Evolutionary conservation across 1,140 invertebrate species (phyloP).

Genomic region (Prorops nasuta): DNA sequence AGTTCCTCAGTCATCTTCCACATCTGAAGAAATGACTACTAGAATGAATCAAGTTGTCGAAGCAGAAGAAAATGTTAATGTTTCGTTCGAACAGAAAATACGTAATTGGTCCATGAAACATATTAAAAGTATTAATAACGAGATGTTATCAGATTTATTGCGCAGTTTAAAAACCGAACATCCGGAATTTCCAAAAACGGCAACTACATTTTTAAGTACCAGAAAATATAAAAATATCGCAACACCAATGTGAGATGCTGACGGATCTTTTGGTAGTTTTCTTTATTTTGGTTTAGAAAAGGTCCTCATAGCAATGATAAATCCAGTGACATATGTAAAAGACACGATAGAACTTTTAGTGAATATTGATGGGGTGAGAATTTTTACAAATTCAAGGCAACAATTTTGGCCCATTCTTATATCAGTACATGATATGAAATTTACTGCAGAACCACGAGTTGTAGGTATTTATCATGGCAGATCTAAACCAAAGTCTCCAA

Average conservation of each 20-base stretch:
- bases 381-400: conserved; percentile 3
- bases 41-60: too few relatives aligned
- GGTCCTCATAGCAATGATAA: too few relatives aligned
- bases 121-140: conserved; percentile 8
- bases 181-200: conserved; percentile 6
- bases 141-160: conserved; percentile 11
- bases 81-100: conserved; percentile 4
- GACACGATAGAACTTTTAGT: neutral
- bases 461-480: neutral
- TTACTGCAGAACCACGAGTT: neutral
- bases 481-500: neutral
- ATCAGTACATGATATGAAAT: conserved; percentile 9
- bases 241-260: too few relatives aligned
- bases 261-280: too few relatives aligned
- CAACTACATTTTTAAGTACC: too few relatives aligned
- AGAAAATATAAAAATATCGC: too few relatives aligned
- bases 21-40: too few relatives aligned
- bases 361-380: conserved; percentile 6
- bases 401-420: conserved; percentile 8
- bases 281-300: too few relatives aligned
- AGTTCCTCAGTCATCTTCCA: too few relatives aligned
- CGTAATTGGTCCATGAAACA: conserved; percentile 7
- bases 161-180: conserved; percentile 6
- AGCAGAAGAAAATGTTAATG: neutral
- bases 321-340: too few relatives aligned